A percentile compares a stretch with the other conserved stretches of the same genome.
These are phyloP conservation scores for Tympanoctomys barrerae DNA, from an alignment of 2,797 vertebrate species.

Conservation along the genomic window DNA sequence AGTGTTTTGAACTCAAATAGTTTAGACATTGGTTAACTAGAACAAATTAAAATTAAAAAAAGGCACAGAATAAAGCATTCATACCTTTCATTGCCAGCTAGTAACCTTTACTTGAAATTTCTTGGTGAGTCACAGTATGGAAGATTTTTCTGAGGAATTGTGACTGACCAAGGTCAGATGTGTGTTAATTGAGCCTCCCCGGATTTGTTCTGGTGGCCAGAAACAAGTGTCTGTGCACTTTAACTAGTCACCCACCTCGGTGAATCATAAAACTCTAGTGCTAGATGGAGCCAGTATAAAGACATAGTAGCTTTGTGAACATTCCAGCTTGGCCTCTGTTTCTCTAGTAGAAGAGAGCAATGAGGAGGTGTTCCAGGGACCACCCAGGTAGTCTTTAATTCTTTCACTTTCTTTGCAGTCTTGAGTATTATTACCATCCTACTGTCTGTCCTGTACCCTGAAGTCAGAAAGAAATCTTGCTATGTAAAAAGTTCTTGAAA, in stretches of 20 bases:
- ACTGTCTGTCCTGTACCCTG: not conserved
- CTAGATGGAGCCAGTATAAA: conserved; percentile 21
- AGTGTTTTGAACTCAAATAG: not conserved
- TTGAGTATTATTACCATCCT: not conserved
- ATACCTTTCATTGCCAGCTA: not conserved
- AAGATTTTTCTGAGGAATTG: conserved; percentile 45
- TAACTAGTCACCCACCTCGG: not conserved
- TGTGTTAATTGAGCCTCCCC: conserved; percentile 48
- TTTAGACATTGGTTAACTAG: conserved; percentile 1
- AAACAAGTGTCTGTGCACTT: conserved; percentile 24
- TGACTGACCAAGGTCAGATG: conserved; percentile 17
- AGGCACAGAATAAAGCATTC: not conserved
- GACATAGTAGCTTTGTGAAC: not conserved
- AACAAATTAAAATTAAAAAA: not conserved
- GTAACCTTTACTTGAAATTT: conserved; percentile 39
- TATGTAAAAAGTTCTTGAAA: conserved; percentile 20
- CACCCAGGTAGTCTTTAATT: conserved; percentile 43
- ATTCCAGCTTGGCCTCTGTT: conserved; percentile 32
- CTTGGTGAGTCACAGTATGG: conserved; percentile 19
- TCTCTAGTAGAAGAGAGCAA: conserved; percentile 17
- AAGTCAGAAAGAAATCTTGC: not conserved
- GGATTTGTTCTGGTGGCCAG: conserved; percentile 40
- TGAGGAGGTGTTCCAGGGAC: conserved; percentile 5
- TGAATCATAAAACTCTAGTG: conserved; percentile 38
- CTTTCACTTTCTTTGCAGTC: not conserved